These are phyloP conservation scores for Troilus luridus DNA, from an alignment of 2,888 invertebrate genomes.

Conservation along the genomic window DNA sequence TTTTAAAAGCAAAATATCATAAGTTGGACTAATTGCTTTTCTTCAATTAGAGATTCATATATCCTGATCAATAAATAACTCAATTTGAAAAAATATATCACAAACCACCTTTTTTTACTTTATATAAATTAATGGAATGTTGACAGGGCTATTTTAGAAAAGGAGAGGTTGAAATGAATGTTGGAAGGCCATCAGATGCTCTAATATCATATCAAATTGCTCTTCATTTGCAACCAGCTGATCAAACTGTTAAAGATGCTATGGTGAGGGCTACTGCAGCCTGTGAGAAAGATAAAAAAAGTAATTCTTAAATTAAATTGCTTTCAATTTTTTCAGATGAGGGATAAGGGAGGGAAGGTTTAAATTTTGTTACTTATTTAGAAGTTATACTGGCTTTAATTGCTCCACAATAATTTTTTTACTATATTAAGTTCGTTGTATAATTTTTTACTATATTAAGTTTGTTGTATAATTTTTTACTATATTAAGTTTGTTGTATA, in stretches of 20 bases:
- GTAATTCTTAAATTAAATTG: slow-evolving; percentile 68
- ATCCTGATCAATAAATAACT: no score
- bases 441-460: no score
- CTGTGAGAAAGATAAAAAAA: slow-evolving; percentile 75
- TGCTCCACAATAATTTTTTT: no score
- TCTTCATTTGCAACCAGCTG: slow-evolving; percentile 77
- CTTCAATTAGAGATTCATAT: no score
- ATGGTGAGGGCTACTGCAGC: slow-evolving; percentile 75
- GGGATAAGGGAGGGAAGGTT: not conserved
- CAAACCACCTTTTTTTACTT: not conserved
- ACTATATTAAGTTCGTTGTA: no score
- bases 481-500: no score
- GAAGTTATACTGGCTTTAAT: no score
- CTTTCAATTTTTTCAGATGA: not conserved
- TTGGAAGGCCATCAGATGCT: slow-evolving; percentile 78
- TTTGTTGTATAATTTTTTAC: no score
- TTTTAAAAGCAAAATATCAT: no score
- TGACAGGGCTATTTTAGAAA: slow-evolving; percentile 80
- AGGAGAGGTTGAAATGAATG: slow-evolving; percentile 80
- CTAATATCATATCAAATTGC: slow-evolving; percentile 79
- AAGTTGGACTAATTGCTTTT: no score
- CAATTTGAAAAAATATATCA: no score
- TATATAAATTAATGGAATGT: not conserved
- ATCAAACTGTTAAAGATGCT: slow-evolving; percentile 76
- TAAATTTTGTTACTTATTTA: no score